Evolutionary conservation across 1,140 invertebrate species (phyloP), one percentile per base, ranked within the genome.

Genomic region (Lysiphlebus fabarum): DNA sequence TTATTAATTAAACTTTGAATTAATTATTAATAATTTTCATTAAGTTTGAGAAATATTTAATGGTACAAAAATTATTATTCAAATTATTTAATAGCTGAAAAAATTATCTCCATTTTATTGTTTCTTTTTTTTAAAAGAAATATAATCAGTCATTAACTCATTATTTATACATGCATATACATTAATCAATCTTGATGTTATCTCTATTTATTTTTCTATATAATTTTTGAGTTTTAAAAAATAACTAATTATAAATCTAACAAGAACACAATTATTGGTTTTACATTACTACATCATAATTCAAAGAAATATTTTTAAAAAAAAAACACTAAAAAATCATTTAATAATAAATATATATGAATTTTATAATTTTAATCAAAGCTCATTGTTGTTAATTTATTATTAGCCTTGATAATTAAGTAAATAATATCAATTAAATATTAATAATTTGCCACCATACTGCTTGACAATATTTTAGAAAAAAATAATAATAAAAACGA

Each of bases 191-290:
- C 41, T 36, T 40, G 44, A 12, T 44, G 42, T 56, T 47, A 17
- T 6, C 11, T 36, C 50, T 36, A 42, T 36, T 56, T 44, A 41
- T 43, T 51, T 53, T 53, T 47, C 34, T n/a, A 14, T 11, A 6
- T 49, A 5, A n/a, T 57, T 57, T 42, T 1, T 61, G 37, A n/a
- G 42, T 38, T 36, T 54, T 70, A 69, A 69, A 67, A 53, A 67
- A 56, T 71, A 68, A 71, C 56, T 62, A 70, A 73, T 68, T 72
- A 70, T 71, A 68, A 71, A 71, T 70, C 64, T 66, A 62, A 65
- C 56, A 58, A 68, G 72, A 75, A 75, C 72, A 75, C 73, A 75
- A 74, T 73, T 62, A 65, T 74, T 74, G 72, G 71, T 65, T 70
- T 67, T 73, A 2, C 2, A 26, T 26, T 2, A 26, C 17, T 26